A percentile compares a stretch with the other conserved stretches of the same genome.
Evolutionary conservation across 2,113 vertebrate species (phyloP).

Genomic region (Thalassarche chlororhynchos): DNA sequence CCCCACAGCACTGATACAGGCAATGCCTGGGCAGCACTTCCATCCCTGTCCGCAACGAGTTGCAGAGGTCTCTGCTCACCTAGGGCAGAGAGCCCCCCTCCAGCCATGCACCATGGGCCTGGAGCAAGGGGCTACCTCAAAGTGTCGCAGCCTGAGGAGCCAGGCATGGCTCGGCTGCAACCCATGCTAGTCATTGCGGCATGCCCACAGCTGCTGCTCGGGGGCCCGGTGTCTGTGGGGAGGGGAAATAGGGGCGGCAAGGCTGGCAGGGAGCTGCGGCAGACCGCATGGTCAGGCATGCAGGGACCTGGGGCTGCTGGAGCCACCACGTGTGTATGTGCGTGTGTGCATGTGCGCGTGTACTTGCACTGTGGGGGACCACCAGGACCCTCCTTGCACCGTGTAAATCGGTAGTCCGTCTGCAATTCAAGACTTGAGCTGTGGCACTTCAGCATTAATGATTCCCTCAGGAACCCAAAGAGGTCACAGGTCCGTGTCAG

Average conservation of each 20-base stretch:
- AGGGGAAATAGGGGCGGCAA: neutral
- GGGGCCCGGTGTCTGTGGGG: rapidly evolving
- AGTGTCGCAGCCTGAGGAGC: too few species aligned
- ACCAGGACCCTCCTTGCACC: neutral
- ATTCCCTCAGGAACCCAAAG: neutral
- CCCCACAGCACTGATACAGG: neutral
- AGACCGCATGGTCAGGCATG: rapidly evolving
- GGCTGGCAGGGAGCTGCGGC: neutral
- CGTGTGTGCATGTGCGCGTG: rapidly evolving
- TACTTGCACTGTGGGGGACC: neutral
- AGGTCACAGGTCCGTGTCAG: rapidly evolving
- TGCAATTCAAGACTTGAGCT: neutral
- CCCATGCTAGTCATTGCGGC: rapidly evolving
- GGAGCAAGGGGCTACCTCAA: neutral
- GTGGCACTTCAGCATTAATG: neutral
- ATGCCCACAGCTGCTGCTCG: rapidly evolving
- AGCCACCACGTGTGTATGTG: neutral
- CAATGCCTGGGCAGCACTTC: neutral
- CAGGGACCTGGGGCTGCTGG: neutral
- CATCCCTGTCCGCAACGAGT: neutral
- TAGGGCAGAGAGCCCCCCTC: rapidly evolving
- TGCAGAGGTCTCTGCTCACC: neutral
- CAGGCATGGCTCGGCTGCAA: neutral
- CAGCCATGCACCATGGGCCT: rapidly evolving
- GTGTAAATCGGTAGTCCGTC: rapidly evolving